Conservation (phyloP, 2,888 invertebrate genomes). For the Tillus elongatus region DNA sequence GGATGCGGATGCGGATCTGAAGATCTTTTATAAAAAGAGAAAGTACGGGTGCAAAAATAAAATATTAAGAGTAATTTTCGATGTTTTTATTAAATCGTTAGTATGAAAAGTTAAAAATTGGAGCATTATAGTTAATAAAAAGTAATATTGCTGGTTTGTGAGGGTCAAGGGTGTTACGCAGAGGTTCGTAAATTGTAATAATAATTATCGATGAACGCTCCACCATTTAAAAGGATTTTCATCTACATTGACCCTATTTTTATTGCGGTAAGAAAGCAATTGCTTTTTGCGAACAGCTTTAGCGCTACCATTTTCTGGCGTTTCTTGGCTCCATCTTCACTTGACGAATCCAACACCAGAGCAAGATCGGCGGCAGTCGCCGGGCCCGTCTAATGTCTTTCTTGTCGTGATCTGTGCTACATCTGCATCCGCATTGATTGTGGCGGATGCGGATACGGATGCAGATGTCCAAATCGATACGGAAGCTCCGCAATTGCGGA, state of each 20-base stretch:
- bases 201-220: not conserved
- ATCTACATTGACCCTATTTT: slow-evolving; percentile 1
- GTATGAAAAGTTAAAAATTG: not conserved
- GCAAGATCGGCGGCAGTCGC: too few species aligned
- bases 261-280: slow-evolving; percentile 2
- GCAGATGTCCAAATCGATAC: slow-evolving; percentile 3
- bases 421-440: slow-evolving; percentile 2
- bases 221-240: slow-evolving; percentile 1
- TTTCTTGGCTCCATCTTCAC: slow-evolving; percentile 1
- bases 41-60: slow-evolving; percentile 1
- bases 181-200: slow-evolving; percentile 1
- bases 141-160: not conserved
- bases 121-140: not conserved
- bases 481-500: slow-evolving; percentile 4
- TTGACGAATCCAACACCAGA: slow-evolving; percentile 2
- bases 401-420: slow-evolving; percentile 2
- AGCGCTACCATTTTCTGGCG: slow-evolving; percentile 2
- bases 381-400: not conserved
- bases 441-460: slow-evolving; percentile 4
- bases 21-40: too few species aligned
- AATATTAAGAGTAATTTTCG: slow-evolving; percentile 1
- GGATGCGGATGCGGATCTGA: too few species aligned
- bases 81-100: not conserved
- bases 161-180: not conserved
- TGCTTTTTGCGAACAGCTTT: not conserved